phyloP scores from a whole-genome alignment of 2,113 vertebrate genomes.

The Polyodon spathula region DNA sequence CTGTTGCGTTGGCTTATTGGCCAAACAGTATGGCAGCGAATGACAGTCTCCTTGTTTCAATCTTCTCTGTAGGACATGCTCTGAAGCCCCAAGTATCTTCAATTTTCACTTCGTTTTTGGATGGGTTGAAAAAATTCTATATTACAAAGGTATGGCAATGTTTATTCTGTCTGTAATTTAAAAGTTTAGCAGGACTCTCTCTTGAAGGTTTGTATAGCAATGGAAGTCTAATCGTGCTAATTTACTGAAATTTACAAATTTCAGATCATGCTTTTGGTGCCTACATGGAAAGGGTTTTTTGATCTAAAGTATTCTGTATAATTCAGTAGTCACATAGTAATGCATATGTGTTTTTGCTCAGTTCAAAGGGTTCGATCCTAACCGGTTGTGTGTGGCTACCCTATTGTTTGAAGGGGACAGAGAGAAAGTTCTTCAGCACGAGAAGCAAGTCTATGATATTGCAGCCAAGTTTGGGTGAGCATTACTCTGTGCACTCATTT shows the following conservation, averaged over 20 bases:
- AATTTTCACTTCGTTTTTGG: constrained; percentile 95
- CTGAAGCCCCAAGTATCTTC: constrained; percentile 98
- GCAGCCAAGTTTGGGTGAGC: constrained; percentile 94
- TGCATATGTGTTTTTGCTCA: constrained; percentile 50
- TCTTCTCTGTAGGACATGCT: constrained; percentile 73
- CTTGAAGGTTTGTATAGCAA: too few species aligned
- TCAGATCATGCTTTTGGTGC: neutral
- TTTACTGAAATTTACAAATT: too few species aligned
- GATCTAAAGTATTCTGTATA: too few species aligned
- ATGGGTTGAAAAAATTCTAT: constrained; percentile 97
- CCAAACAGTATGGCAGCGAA: too few species aligned
- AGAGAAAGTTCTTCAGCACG: constrained; percentile 92
- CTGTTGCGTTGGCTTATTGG: too few species aligned
- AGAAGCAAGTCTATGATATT: constrained; percentile 98
- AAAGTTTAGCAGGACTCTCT: neutral
- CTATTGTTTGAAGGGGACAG: constrained; percentile 91
- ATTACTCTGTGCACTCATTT: neutral
- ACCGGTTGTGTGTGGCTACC: constrained; percentile 82
- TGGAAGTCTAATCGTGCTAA: too few species aligned
- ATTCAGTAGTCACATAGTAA: too few species aligned
- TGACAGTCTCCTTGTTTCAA: too few species aligned
- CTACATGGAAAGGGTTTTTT: too few species aligned
- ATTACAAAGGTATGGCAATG: constrained; percentile 83
- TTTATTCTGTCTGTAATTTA: neutral
- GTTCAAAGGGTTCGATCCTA: constrained; percentile 97